Base-by-base conservation (phyloP, 2,888 invertebrate genomes). In the Eremobia ochroleuca region DNA sequence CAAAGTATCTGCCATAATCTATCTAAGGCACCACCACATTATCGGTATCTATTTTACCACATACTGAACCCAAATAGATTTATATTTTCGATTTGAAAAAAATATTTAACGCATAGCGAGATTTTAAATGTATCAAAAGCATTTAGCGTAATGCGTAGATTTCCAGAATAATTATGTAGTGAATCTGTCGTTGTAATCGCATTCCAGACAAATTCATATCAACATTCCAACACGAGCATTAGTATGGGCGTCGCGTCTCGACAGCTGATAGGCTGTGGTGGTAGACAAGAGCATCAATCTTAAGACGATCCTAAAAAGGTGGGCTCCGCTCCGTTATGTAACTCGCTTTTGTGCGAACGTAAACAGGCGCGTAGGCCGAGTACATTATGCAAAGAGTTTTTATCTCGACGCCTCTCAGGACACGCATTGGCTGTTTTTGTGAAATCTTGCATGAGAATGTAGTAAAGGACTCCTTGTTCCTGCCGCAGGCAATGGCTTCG, bases 321-420 rank as follows among this genome's bases (percentile, higher is more conserved):
- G 87, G 84, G 76, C 65, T 84, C 91, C 92, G 76, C 65, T 84
- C 91, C 92, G 92, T 93, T 94, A 93, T 90, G 88, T 92, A 93
- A 94, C 88, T 85, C 81, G 89, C 86, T 89, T 86, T 90, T 88
- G 69, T 79, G 69, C 82, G 85, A 90, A 91, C 88, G 88, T 90
- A 92, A 92, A 92, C 90, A 91, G 89, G 88, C 90, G 92, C 88
- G 89, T 90, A 90, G 86, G 85, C 87, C 81, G 90, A 87, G 94
- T 94, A 92, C 88, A 93, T 94, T 93, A 94, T 94, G 92, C 92
- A 93, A 92, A 92, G 90, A 88, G 91, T 93, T 93, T 93, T 93
- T 93, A 92, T 93, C 92, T 91, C 87, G 82, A 88, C 90, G 85
- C 85, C 86, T 88, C 87, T 89, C 85, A 88, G 89, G 88, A 86